phyloP scores from a whole-genome alignment of 1,140 invertebrate species.

The Colletes gigas region DNA sequence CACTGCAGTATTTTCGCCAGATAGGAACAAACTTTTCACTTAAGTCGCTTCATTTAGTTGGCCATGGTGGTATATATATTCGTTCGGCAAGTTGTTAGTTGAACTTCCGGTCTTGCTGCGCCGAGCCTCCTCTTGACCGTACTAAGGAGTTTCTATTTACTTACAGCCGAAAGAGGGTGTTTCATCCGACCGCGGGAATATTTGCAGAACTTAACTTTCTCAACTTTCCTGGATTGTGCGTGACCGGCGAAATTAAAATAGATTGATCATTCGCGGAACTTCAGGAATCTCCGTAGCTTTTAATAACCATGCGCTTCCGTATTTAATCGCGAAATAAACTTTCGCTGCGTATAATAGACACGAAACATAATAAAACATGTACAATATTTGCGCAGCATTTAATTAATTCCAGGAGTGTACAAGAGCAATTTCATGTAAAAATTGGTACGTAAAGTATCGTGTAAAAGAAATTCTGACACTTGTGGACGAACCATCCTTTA shows the following conservation, averaged over 20 bases:
- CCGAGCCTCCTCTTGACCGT: slow-evolving; percentile 30
- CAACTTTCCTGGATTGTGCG: slow-evolving; percentile 48
- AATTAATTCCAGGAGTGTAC: too few species aligned
- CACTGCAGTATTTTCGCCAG: slow-evolving; percentile 68
- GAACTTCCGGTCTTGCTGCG: slow-evolving; percentile 65
- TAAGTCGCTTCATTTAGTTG: slow-evolving; percentile 76
- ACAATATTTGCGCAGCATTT: too few species aligned
- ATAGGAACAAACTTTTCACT: slow-evolving; percentile 75
- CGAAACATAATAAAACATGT: too few species aligned
- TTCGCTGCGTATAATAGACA: not conserved
- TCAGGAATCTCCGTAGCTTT: not conserved
- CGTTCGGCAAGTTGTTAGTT: slow-evolving; percentile 71
- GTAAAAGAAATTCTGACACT: too few species aligned
- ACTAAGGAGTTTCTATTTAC: slow-evolving; percentile 71
- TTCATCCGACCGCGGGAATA: slow-evolving; percentile 63
- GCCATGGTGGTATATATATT: slow-evolving; percentile 66
- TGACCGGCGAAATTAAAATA: slow-evolving; percentile 44
- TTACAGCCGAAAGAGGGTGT: slow-evolving; percentile 66
- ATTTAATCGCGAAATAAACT: not conserved
- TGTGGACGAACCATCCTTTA: too few species aligned
- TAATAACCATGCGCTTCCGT: not conserved
- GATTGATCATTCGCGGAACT: slow-evolving; percentile 7
- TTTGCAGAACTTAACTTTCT: slow-evolving; percentile 49
- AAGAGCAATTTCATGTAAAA: too few species aligned
- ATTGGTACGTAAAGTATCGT: too few species aligned